Percentiles rank a stretch among this genome's conserved stretches.
These are phyloP conservation scores for Fragum fragum DNA, from an alignment of 2,888 invertebrate genomes.

Conservation along the genomic window DNA sequence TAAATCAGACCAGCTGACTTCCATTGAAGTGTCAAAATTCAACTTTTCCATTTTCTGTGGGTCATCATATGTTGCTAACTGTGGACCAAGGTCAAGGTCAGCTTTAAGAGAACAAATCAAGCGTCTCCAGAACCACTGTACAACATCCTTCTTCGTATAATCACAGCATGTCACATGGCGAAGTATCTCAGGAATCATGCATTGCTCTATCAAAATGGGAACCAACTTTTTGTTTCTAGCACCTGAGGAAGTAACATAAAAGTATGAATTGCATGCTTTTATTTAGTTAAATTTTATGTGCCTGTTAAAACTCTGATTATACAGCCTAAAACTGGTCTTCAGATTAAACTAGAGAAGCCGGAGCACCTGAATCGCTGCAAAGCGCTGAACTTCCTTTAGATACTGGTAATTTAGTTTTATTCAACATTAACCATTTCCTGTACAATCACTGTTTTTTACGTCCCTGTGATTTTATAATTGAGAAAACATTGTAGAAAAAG, in stretches of 20 bases:
- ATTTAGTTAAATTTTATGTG: too few species aligned
- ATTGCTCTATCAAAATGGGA: slow-evolving; percentile 78
- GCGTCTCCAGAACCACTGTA: slow-evolving; percentile 90
- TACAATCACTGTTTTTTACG: too few species aligned
- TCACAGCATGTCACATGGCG: slow-evolving; percentile 78
- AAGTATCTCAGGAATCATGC: slow-evolving; percentile 76
- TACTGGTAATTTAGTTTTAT: too few species aligned
- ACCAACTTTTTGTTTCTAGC: slow-evolving; percentile 82
- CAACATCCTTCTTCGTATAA: slow-evolving; percentile 78
- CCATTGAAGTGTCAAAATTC: slow-evolving; percentile 39
- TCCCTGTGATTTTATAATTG: too few species aligned
- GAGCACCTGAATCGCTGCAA: too few species aligned
- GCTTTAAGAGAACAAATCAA: slow-evolving; percentile 95
- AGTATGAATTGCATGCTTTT: background rate
- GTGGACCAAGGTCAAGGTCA: slow-evolving; percentile 87
- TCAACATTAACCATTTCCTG: too few species aligned
- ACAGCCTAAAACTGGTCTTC: too few species aligned
- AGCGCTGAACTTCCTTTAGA: too few species aligned
- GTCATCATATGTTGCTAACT: slow-evolving; percentile 13
- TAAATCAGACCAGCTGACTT: slow-evolving; percentile 43
- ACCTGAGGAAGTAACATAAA: slow-evolving; percentile 68
- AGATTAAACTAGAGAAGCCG: too few species aligned
- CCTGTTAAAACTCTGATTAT: too few species aligned
- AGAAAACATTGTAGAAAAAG: too few species aligned
- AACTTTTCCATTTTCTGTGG: slow-evolving; percentile 22